Evolutionary conservation across 1,140 invertebrate genomes (phyloP).

Genomic region (Ceratosolen fusciceps): DNA sequence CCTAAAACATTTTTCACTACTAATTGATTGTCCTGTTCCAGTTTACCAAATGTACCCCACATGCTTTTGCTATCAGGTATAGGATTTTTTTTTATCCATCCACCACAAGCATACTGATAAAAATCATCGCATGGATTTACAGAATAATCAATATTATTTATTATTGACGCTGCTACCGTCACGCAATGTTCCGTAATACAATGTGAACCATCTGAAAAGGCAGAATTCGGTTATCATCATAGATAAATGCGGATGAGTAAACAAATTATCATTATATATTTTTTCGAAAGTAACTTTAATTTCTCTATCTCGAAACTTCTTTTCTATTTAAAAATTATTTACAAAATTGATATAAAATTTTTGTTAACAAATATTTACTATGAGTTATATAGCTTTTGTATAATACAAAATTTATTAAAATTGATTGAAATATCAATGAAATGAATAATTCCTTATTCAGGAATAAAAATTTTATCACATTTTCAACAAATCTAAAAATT

Average conservation of each 20-base stretch:
- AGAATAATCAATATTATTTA: constrained; percentile 84
- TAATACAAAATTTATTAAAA: too few relatives aligned
- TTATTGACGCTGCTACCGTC: constrained; percentile 86
- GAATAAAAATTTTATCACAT: too few relatives aligned
- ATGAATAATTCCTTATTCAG: too few relatives aligned
- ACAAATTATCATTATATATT: too few relatives aligned
- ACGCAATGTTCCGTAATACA: constrained; percentile 90
- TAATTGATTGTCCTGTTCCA: constrained; percentile 93
- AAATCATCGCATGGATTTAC: constrained; percentile 95
- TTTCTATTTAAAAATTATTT: too few relatives aligned
- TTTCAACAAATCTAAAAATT: too few relatives aligned
- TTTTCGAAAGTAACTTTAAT: too few relatives aligned
- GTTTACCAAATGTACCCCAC: constrained; percentile 95
- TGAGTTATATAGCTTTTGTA: too few relatives aligned
- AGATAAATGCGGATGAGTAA: background rate
- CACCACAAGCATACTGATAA: constrained; percentile 93
- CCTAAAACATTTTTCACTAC: constrained; percentile 92
- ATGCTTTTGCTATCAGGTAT: constrained; percentile 93
- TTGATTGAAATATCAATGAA: too few relatives aligned
- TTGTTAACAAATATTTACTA: too few relatives aligned
- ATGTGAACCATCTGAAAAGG: constrained; percentile 63
- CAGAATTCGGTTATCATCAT: background rate
- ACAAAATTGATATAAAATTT: too few relatives aligned
- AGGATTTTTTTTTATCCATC: constrained; percentile 92
- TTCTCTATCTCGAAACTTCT: too few relatives aligned